phyloP scores from a whole-genome alignment of 2,888 invertebrate genomes.

The Linnaemya vulpina region DNA sequence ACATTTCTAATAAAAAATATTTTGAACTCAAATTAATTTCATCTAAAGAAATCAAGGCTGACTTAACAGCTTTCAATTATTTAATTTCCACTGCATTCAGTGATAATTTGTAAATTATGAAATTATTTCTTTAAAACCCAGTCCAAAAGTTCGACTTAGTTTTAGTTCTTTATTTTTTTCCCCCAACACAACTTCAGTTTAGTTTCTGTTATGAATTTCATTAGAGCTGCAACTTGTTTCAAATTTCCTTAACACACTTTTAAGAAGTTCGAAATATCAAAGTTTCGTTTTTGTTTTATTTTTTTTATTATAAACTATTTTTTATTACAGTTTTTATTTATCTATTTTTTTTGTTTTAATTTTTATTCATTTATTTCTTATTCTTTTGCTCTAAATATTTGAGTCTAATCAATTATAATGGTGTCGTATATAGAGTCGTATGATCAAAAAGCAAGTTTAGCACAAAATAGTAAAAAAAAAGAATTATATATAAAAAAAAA shows the following conservation, averaged over 20 bases:
- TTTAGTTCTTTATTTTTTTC: not conserved
- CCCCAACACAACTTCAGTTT: not conserved
- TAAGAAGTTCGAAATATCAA: conserved; percentile 3
- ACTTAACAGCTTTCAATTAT: no score
- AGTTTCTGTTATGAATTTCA: not conserved
- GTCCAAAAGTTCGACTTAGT: not conserved
- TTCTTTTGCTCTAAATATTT: conserved; percentile 24
- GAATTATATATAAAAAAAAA: not conserved
- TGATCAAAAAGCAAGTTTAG: conserved; percentile 11
- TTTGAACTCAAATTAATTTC: not conserved
- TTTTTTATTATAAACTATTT: not conserved
- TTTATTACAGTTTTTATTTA: conserved; percentile 4
- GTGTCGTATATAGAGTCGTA: not conserved
- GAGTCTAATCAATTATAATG: conserved; percentile 18
- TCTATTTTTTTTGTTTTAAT: not conserved
- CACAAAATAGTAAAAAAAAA: not conserved
- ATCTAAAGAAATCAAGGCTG: no score
- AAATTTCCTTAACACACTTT: conserved; percentile 4
- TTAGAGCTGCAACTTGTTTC: not conserved
- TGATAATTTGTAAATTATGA: no score
- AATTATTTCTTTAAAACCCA: no score
- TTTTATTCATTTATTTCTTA: not conserved
- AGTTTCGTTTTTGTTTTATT: conserved; percentile 6
- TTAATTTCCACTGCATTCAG: no score
- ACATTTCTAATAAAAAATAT: no score